Percentiles rank a stretch among this genome's conserved stretches.
phyloP scores from a whole-genome alignment of 2,888 invertebrate genomes.

The Lissonota sp. region DNA sequence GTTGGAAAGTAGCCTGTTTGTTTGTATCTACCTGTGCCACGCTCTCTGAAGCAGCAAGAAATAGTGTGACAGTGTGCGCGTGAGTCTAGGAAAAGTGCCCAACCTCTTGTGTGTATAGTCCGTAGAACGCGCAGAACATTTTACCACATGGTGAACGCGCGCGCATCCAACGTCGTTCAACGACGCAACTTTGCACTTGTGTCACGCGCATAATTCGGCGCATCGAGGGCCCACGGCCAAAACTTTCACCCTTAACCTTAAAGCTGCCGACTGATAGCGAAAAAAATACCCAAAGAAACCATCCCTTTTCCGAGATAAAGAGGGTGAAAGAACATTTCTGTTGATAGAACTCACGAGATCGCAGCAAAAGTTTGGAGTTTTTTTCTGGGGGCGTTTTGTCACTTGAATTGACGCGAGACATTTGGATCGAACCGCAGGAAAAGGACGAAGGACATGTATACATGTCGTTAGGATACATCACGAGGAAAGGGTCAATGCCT shows the following conservation, averaged over 20 bases:
- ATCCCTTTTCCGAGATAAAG: too few relatives aligned
- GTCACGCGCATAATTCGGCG: slow-evolving; percentile 66
- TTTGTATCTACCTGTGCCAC: slow-evolving; percentile 47
- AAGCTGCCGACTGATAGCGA: slow-evolving; percentile 22
- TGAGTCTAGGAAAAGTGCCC: slow-evolving; percentile 16
- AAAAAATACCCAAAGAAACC: slow-evolving; percentile 8
- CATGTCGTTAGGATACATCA: not conserved
- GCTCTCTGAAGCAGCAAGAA: slow-evolving; percentile 34
- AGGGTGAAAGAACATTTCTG: too few relatives aligned
- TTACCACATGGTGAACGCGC: not conserved
- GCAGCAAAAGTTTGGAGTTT: too few relatives aligned
- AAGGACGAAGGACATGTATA: not conserved
- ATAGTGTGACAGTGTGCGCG: slow-evolving; percentile 37
- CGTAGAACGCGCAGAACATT: slow-evolving; percentile 6
- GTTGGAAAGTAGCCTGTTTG: slow-evolving; percentile 55
- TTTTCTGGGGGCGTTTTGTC: too few relatives aligned
- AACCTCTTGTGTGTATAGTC: too few relatives aligned
- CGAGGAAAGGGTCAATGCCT: slow-evolving; percentile 64
- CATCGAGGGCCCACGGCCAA: slow-evolving; percentile 20
- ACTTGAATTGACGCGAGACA: not conserved
- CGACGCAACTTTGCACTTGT: slow-evolving; percentile 50
- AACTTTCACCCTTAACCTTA: slow-evolving; percentile 61
- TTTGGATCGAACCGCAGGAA: not conserved
- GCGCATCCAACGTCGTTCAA: slow-evolving; percentile 51
- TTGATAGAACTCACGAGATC: too few relatives aligned